Base-by-base conservation (phyloP, 2,113 vertebrate species). In the Eclectus roratus region DNA sequence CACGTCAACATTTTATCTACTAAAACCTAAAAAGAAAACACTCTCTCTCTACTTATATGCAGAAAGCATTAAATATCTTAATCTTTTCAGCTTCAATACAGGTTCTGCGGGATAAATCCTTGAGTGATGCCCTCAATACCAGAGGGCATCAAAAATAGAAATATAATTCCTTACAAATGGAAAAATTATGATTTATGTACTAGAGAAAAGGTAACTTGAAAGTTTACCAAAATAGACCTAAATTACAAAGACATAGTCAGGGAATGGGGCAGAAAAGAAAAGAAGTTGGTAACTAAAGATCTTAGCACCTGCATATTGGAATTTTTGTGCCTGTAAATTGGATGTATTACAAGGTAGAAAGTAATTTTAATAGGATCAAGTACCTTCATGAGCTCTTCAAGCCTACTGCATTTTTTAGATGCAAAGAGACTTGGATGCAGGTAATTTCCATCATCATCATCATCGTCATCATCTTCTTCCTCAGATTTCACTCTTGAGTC, bases 341-440 rank as follows among this genome's bases (percentile, higher is more conserved):
- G 10, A 12, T 15, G 10, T 49, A 76, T 85, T 63, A 77, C 7
- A 52, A 58, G 16, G 29, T 10, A 91, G 41, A 79, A 81, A 49
- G 25, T 76, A 28, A 76, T 69, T 89, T 72, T 56, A 78, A 69
- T 13, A 61, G 4, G 14, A 11, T 53, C 20, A 55, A 84, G 25
- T 96, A 97, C 95, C 99, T 99, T 99, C 96, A 99, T 97, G 24
- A 99, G 98, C 91, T 99, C 99, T 95, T 99, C 99, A 52, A 99
- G 98, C 35, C 99, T 99, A 83, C 97, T 98, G 86, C 98, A 97
- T 94, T 98, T 99, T 97, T 98, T 99, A 13, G 99, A 98, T 7
- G 99, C 99, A 94, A 99, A 99, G 81, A 99, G 98, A 93, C 99
- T 99, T 1, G 99, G 99, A 90, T 99, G 99, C 29, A 99, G 98